Conservation (phyloP, 2,888 invertebrate species). For the Argyresthia goedartella region DNA sequence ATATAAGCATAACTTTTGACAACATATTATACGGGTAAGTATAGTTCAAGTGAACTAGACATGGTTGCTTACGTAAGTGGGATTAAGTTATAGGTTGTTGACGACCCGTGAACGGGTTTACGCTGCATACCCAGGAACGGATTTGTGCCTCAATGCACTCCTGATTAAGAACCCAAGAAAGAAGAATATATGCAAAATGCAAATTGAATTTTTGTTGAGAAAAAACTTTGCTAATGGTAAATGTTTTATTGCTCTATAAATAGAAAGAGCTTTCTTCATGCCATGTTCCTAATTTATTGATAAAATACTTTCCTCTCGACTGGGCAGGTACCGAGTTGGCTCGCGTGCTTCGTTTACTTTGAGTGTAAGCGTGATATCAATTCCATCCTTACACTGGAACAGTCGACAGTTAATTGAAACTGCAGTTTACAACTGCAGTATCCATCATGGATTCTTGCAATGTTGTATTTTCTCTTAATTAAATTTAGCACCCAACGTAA, state of each 20-base stretch:
- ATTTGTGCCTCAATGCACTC: conserved; percentile 14
- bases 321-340: conserved; percentile 9
- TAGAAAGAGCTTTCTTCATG: conserved; percentile 3
- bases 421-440: too few species aligned
- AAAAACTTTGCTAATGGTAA: neutral
- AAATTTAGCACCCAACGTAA: conserved; percentile 9
- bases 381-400: neutral
- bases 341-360: conserved; percentile 9
- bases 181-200: neutral
- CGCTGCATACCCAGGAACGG: conserved; percentile 31
- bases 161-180: neutral
- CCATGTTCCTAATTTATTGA: conserved; percentile 2
- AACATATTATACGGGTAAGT: too few species aligned
- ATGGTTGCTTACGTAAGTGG: conserved; percentile 13
- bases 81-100: conserved; percentile 48
- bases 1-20: too few species aligned
- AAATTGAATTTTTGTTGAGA: neutral
- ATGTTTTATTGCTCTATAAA: conserved; percentile 4
- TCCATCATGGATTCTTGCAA: conserved; percentile 6
- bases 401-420: conserved; percentile 7
- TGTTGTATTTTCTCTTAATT: conserved; percentile 9
- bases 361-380: neutral
- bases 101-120: conserved; percentile 43
- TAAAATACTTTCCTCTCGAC: conserved; percentile 7
- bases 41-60: neutral